Evolutionary conservation across 2,888 invertebrate genomes (phyloP).

Genomic region (Plusia festucae): DNA sequence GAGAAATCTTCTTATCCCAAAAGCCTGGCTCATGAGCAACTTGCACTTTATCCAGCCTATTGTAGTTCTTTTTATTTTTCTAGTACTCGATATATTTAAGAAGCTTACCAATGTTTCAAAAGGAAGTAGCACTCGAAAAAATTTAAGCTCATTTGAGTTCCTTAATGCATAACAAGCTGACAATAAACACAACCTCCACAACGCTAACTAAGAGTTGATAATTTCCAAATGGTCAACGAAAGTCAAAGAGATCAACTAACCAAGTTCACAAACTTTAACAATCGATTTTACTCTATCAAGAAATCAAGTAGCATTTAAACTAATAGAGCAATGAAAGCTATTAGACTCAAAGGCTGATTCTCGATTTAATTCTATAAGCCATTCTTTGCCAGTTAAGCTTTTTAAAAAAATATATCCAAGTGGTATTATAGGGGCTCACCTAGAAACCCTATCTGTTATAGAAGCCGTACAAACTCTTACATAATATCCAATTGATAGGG

Average conservation of each 20-base stretch:
- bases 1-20: no score
- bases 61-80: no score
- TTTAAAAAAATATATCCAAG: conserved; percentile 18
- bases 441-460: conserved; percentile 35
- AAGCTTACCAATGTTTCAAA: no score
- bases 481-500: conserved; percentile 13
- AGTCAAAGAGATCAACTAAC: not conserved
- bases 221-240: not conserved
- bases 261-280: not conserved
- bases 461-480: conserved; percentile 33
- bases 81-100: no score
- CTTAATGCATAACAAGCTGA: not conserved
- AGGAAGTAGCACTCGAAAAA: no score
- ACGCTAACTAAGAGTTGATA: not conserved
- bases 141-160: no score
- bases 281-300: not conserved
- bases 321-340: not conserved
- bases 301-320: not conserved
- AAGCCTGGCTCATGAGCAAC: no score
- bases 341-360: not conserved
- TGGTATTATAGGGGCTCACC: conserved; percentile 37
- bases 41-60: no score
- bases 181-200: not conserved
- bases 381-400: conserved; percentile 1
- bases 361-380: not conserved